A percentile compares a stretch with the other conserved stretches of the same genome.
Conservation (phyloP, 2,888 invertebrate species). For the Tinea trinotella region DNA sequence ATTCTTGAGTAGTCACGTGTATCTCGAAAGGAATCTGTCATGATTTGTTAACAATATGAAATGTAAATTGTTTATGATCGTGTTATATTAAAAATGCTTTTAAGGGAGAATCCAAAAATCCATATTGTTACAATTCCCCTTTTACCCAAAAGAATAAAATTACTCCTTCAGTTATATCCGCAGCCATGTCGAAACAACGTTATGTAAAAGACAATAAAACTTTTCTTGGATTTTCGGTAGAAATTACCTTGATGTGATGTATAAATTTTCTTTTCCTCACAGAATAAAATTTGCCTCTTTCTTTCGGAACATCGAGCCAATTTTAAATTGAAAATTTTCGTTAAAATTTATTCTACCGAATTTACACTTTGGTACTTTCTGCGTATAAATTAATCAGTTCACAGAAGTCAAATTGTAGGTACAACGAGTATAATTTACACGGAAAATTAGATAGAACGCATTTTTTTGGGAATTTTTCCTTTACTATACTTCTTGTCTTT, state of each 20-base stretch:
- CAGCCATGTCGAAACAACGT: conserved; percentile 13
- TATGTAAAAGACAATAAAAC: conserved; percentile 18
- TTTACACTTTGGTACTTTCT: background rate
- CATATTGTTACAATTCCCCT: conserved; percentile 4
- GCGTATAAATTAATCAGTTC: background rate
- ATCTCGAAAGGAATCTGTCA: background rate
- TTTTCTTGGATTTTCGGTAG: conserved; percentile 13
- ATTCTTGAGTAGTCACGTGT: background rate
- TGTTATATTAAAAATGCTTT: conserved; percentile 9
- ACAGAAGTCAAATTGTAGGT: background rate
- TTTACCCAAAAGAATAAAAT: conserved; percentile 11
- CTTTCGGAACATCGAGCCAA: background rate
- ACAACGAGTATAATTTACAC: no score
- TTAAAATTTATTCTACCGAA: conserved; percentile 4
- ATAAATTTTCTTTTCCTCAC: conserved; percentile 17
- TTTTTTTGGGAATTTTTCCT: no score
- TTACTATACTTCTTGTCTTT: no score
- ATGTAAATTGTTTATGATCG: conserved; percentile 1
- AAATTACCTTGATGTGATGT: conserved; percentile 19
- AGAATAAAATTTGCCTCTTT: conserved; percentile 14
- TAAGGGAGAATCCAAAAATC: conserved; percentile 9
- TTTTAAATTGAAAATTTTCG: conserved; percentile 8
- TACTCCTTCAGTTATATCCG: conserved; percentile 11
- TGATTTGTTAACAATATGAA: background rate
- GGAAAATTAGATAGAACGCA: no score